A percentile compares a stretch with the other conserved stretches of the same genome.
Conservation (phyloP, 2,888 invertebrate genomes). For the Sarcophaga carnaria region DNA sequence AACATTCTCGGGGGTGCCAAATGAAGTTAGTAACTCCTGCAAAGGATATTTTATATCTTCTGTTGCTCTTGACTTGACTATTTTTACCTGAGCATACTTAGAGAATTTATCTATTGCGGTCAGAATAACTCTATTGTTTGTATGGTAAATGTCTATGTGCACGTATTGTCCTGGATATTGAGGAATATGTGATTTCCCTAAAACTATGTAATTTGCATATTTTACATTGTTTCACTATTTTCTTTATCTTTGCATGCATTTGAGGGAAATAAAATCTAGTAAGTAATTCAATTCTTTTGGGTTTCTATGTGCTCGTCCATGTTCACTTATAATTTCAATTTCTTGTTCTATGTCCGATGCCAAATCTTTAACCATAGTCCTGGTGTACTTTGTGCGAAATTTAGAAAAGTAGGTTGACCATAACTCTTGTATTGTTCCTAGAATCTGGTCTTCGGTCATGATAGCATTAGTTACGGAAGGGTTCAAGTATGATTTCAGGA, state of each 20-base stretch:
- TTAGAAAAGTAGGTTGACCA: conserved; percentile 43
- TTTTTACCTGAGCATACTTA: conserved; percentile 45
- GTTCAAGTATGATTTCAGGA: conserved; percentile 33
- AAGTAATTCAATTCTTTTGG: conserved; percentile 54
- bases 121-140: conserved; percentile 25
- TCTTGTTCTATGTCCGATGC: conserved; percentile 24
- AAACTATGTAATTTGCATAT: conserved; percentile 40
- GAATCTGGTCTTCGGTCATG: background rate
- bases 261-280: conserved; percentile 46
- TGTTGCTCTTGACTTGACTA: conserved; percentile 54
- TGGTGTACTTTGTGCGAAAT: conserved; percentile 50
- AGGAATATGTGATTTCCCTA: conserved; percentile 62
- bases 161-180: conserved; percentile 58
- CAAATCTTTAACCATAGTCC: conserved; percentile 41
- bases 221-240: conserved; percentile 43
- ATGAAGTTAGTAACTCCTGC: conserved; percentile 55
- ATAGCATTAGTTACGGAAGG: conserved; percentile 35
- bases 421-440: conserved; percentile 16
- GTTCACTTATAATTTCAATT: conserved; percentile 30
- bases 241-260: conserved; percentile 48
- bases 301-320: conserved; percentile 41
- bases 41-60: conserved; percentile 58
- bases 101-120: conserved; percentile 64
- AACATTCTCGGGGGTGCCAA: conserved; percentile 54
- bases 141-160: conserved; percentile 48